phyloP scores from a whole-genome alignment of 2,797 vertebrate genomes.

The Coccyzus lansbergi region DNA sequence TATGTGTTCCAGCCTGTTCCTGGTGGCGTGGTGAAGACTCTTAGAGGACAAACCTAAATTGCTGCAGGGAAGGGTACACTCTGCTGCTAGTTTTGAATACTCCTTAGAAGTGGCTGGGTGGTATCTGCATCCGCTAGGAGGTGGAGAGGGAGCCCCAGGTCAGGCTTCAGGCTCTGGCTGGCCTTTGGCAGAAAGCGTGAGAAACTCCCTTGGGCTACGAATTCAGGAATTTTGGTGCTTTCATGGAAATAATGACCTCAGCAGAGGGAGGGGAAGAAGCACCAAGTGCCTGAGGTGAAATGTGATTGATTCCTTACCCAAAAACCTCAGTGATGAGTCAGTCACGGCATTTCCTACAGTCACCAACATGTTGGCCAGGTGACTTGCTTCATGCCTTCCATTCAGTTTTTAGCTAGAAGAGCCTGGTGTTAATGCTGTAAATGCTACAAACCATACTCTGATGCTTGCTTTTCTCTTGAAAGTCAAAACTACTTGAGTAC shows the following conservation, averaged over 20 bases:
- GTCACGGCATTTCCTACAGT: neutral
- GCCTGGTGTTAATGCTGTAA: neutral
- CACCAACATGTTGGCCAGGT: neutral
- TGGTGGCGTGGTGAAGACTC: neutral
- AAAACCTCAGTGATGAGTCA: rapidly evolving
- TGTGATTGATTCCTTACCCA: neutral
- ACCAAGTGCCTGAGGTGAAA: neutral
- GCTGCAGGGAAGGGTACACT: neutral
- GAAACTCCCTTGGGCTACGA: neutral
- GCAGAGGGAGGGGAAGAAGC: neutral
- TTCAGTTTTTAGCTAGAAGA: neutral
- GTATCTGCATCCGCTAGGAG: neutral
- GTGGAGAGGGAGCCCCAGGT: neutral
- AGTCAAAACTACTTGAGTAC: neutral
- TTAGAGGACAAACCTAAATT: neutral
- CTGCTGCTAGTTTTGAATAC: neutral
- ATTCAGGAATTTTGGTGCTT: neutral
- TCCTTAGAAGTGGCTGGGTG: neutral
- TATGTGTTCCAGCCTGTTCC: neutral
- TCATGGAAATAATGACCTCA: neutral
- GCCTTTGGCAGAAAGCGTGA: neutral
- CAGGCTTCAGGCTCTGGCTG: neutral
- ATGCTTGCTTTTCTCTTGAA: neutral
- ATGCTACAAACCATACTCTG: neutral
- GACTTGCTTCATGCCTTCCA: neutral